Base-by-base conservation (phyloP, 2,797 vertebrate species). In the Prunella strophiata region DNA sequence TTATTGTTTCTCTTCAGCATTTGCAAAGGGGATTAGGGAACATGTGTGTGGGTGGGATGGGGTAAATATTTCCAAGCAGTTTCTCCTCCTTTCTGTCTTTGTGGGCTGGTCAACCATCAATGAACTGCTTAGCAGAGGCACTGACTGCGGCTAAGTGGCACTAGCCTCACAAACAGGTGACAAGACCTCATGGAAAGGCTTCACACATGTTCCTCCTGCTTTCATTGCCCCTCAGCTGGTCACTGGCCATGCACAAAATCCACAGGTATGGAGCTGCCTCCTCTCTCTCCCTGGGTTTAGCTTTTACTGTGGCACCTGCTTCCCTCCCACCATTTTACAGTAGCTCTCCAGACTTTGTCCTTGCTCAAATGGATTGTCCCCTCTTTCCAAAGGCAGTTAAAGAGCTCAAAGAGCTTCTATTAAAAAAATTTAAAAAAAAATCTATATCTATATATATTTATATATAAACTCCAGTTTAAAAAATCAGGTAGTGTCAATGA, bases 1-100 rank as follows among this genome's bases (percentile, higher is more conserved):
- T 71, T 77, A 50, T 4, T 9, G 27, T 11, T 89, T 77, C 13
- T 40, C 34, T 83, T 52, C 16, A 52, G 26, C 21, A 57, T 32
- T 22, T 54, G 23, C 14, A 20, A 52, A 38, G 54, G 27, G 8
- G 14, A 59, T 57, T 71, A 68, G 1, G 4, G 38, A 87, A 52
- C 7, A 30, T 0, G 0, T 25, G 11, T 13, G 27, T 5, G 16
- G n/a, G 13, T 71, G 36, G 42, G 22, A 20, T 25, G 22, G 13
- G 11, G 11, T 26, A 34, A 71, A 51, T 30, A 2, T 26, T 92
- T 71, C 48, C 58, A 59, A 77, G 36, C 11, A 29, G 11, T 36
- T 91, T 80, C 13, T 2, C 10, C 14, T 80, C 20, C 20, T 25
- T 58, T 43, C n/a, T 51, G 18, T 30, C 72, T 36, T 30, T 48